Evolutionary conservation across 92 coral and sea anemone genomes (phyloP), one percentile per base, ranked within the genome.

Genomic region (Galaxea fascicularis): DNA sequence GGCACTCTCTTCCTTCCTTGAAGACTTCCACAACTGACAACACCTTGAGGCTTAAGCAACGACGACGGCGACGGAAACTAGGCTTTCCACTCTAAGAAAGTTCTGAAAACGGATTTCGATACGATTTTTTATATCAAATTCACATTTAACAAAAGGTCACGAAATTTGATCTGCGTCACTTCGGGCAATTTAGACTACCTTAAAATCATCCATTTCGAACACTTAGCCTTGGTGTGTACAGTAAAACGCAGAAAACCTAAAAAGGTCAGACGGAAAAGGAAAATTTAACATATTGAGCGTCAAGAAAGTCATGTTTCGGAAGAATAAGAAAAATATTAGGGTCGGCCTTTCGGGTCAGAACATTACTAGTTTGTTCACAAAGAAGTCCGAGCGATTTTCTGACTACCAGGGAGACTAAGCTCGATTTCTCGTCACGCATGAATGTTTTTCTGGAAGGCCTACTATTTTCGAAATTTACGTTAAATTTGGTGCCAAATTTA

Each of bases 291-390:
- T 64, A 28, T 9, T 64, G 69, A 64, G 69, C 15, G 39, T 25
- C 69, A 64, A 4, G 7, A 5, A 56, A 16, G 8, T 20, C 62
- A 22, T 20, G 21, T 56, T 56, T 56, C 21, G 24, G 62, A 24
- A 20, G 62, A 56, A 16, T 56, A 22, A 56, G 62, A 56, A 56
- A 56, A 56, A 56, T 5, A 56, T 56, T 56, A 56, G 62, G 62
- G 62, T 56, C 62, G 62, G 62, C 62, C 62, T 56, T 56, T 56
- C 62, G 62, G 62, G 62, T 56, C 24, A 5, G 24, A 56, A 56
- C 62, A 56, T 1, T 17, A 8, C 62, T 20, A 24, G 62, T 56
- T 56, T 56, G 22, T 56, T 56, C 18, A 56, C 62, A 56, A 20
- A 20, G 18, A 56, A 56, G 18, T 56, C 8, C 62, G 4, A 56